Evolutionary conservation across 2,113 vertebrate species (phyloP).

Genomic region (Odocoileus hemionus): DNA sequence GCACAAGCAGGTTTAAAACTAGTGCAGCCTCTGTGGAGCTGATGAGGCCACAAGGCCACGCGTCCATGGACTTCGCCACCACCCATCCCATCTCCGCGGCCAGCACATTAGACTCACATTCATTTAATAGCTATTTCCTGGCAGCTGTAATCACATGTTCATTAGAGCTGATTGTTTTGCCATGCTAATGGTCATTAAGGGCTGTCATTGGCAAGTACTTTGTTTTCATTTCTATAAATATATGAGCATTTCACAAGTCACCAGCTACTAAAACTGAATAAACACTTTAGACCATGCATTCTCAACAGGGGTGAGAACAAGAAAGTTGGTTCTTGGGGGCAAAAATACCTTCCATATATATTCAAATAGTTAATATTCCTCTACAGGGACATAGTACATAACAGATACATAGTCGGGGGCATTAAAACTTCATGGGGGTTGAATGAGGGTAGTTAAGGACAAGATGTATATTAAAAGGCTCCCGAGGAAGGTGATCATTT

Average conservation of each 20-base stretch:
- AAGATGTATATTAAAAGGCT: background rate
- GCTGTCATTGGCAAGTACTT: slow-evolving; percentile 28
- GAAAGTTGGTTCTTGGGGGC: background rate
- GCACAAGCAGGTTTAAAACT: background rate
- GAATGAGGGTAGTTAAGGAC: background rate
- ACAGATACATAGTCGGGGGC: background rate
- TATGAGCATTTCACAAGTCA: slow-evolving; percentile 6
- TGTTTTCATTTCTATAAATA: slow-evolving; percentile 54
- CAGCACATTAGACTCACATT: background rate
- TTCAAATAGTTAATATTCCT: background rate
- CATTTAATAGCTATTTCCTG: slow-evolving; percentile 41
- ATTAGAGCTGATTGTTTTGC: slow-evolving; percentile 43
- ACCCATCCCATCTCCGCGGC: slow-evolving; percentile 6
- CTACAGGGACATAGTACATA: background rate
- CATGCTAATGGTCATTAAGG: slow-evolving; percentile 3
- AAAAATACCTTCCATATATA: background rate
- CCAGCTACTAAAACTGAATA: slow-evolving; percentile 28
- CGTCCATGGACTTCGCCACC: background rate
- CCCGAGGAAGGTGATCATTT: background rate
- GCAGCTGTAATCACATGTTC: slow-evolving; percentile 42
- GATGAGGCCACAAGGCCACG: background rate
- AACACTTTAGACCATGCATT: background rate
- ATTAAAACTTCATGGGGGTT: background rate
- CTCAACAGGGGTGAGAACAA: background rate
- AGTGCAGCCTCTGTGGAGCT: background rate